Percentiles rank a stretch among this genome's conserved stretches.
Evolutionary conservation across 23 tunicate genomes (phyloP).

Genomic region (Clavelina lepadiformis): DNA sequence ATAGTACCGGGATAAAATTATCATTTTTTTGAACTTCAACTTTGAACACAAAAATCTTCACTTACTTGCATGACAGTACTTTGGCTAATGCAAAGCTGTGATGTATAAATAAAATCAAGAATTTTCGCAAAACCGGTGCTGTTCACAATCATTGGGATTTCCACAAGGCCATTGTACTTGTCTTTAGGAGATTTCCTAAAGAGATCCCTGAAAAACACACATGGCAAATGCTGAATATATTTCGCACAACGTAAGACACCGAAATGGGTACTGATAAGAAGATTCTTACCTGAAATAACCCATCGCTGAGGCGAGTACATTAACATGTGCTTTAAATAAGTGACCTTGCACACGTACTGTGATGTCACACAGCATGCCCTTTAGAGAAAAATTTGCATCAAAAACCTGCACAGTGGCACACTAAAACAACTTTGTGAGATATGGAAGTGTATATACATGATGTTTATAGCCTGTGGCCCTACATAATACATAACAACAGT

Average conservation of each 20-base stretch:
- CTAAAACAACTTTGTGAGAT: too few relatives aligned
- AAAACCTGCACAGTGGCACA: too few relatives aligned
- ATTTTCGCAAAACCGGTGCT: slow-evolving; percentile 86
- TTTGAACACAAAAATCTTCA: too few relatives aligned
- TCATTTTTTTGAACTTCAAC: too few relatives aligned
- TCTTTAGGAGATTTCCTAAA: slow-evolving; percentile 50
- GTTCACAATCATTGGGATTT: slow-evolving; percentile 89
- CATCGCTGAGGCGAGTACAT: slow-evolving; percentile 82
- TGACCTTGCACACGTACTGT: slow-evolving; percentile 90
- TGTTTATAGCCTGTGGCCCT: too few relatives aligned
- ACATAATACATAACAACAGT: too few relatives aligned
- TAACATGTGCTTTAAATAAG: slow-evolving; percentile 76
- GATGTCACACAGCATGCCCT: slow-evolving; percentile 88
- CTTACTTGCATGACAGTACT: slow-evolving; percentile 97
- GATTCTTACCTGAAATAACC: slow-evolving; percentile 82
- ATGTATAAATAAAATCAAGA: slow-evolving; percentile 87
- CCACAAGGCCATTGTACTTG: slow-evolving; percentile 40
- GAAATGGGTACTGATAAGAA: neutral
- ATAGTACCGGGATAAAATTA: too few relatives aligned
- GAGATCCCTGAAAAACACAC: slow-evolving; percentile 59
- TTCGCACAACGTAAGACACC: too few relatives aligned
- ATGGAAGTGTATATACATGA: too few relatives aligned
- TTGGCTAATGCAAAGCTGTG: slow-evolving; percentile 85
- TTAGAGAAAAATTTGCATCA: neutral
- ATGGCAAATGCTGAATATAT: too few relatives aligned